Evolutionary conservation across 2,797 vertebrate genomes (phyloP), one percentile per base, ranked within the genome.

Genomic region (Rhynchonycteris naso): DNA sequence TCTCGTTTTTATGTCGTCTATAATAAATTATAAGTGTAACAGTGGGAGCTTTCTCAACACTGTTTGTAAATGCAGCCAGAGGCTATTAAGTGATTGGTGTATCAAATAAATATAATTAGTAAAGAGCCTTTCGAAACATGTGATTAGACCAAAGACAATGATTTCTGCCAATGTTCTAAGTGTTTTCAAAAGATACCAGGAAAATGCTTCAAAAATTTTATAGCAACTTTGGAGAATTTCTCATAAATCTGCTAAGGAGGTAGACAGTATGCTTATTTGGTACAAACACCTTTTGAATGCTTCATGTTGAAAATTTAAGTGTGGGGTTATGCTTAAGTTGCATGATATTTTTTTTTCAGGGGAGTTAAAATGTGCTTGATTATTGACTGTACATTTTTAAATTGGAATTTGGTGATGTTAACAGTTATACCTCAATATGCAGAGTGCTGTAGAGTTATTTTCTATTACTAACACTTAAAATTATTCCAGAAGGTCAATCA

Each of bases 31-130:
- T 91, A 97, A 97, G 95, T 81, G 80, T 94, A 97, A 97, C 95
- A 97, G 96, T 88, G 0, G 96, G 96, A 97, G 95, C 50, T 86
- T 97, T 97, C 96, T 96, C 96, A 97, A 93, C 93, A 96, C 90
- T 96, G 91, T 97, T 97, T 97, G 96, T 95, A 97, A 97, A 97
- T 95, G 92, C 95, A 97, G 87, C 96, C 94, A 97, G 96, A 96
- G 96, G 97, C 97, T 95, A 97, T 97, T 97, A 97, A 97, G 89
- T 95, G 97, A 97, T 97, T 97, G 96, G 96, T 97, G 93, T 96
- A 96, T 96, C 92, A 97, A 96, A 96, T 97, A 97, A 97, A 97
- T 97, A 97, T 97, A 97, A 97, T 97, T 97, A 97, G 95, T 95
- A 97, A 97, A 97, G 96, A 97, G 97, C 91, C 94, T 97, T 97